Evolutionary conservation across 2,797 vertebrate genomes (phyloP).

Genomic region (Characodon lateralis): DNA sequence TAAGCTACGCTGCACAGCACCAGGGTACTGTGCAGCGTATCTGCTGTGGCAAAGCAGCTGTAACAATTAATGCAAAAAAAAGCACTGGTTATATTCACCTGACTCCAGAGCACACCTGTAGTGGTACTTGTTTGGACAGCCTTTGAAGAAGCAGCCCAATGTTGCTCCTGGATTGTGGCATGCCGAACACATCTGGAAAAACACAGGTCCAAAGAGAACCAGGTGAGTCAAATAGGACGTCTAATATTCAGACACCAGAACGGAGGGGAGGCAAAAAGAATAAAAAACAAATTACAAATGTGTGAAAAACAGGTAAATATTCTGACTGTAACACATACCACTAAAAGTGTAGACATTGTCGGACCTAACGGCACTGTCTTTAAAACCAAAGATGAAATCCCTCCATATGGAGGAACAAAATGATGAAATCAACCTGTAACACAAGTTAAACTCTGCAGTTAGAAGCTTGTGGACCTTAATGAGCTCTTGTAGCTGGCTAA

Average conservation of each 20-base stretch:
- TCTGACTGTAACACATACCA: neutral
- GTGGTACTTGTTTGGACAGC: constrained; percentile 83
- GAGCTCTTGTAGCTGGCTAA: neutral
- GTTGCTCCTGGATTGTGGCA: constrained; percentile 75
- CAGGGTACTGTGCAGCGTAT: neutral
- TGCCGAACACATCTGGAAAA: constrained; percentile 73
- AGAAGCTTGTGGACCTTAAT: neutral
- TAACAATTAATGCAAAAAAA: neutral
- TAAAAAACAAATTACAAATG: neutral
- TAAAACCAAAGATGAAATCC: neutral
- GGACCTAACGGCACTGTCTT: neutral
- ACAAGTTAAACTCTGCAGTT: neutral
- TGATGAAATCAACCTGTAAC: neutral
- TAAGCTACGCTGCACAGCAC: no score
- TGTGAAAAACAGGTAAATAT: neutral
- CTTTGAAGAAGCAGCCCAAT: constrained; percentile 82
- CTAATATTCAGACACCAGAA: neutral
- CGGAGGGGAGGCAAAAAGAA: neutral
- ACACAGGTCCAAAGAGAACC: neutral
- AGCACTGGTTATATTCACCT: constrained; percentile 53
- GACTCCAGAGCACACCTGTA: constrained; percentile 82
- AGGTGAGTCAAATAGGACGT: neutral
- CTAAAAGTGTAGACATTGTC: neutral
- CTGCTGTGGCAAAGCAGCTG: neutral
- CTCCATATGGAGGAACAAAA: neutral